Evolutionary conservation across 2,888 invertebrate genomes (phyloP).

Genomic region (Encarsia formosa): DNA sequence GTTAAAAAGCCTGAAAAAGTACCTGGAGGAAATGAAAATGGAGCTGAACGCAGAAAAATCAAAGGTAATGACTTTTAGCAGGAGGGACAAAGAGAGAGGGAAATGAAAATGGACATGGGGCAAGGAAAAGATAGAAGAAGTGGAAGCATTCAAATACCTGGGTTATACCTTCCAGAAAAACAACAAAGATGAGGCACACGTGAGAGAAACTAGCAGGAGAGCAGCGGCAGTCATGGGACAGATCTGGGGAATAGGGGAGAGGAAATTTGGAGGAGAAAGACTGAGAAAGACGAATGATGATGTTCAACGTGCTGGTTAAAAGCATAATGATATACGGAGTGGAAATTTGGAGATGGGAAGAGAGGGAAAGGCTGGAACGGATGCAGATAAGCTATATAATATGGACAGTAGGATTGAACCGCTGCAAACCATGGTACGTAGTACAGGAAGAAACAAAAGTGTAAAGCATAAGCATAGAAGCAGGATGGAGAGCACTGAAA

Average conservation of each 20-base stretch:
- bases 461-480: too few species aligned
- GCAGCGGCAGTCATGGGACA: slow-evolving; percentile 9
- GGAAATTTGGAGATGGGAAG: slow-evolving; percentile 19
- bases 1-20: background rate
- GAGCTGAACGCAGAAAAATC: background rate
- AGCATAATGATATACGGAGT: slow-evolving; percentile 11
- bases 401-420: slow-evolving; percentile 11
- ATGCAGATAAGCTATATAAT: too few species aligned
- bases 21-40: background rate
- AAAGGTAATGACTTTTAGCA: background rate
- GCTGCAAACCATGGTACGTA: slow-evolving; percentile 12
- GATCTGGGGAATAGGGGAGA: too few species aligned
- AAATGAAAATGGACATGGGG: slow-evolving; percentile 12
- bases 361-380: slow-evolving; percentile 13
- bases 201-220: slow-evolving; percentile 14
- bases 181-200: slow-evolving; percentile 9
- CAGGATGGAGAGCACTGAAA: too few species aligned
- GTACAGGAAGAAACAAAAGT: slow-evolving; percentile 1
- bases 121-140: slow-evolving; percentile 8
- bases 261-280: slow-evolving; percentile 13
- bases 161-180: slow-evolving; percentile 7
- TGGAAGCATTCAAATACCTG: slow-evolving; percentile 10
- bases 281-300: slow-evolving; percentile 6
- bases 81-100: background rate
- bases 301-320: slow-evolving; percentile 9